Percentiles rank a stretch among this genome's conserved stretches.
Conservation (phyloP, 2,888 invertebrate genomes). For the Stenichneumon culpator region DNA sequence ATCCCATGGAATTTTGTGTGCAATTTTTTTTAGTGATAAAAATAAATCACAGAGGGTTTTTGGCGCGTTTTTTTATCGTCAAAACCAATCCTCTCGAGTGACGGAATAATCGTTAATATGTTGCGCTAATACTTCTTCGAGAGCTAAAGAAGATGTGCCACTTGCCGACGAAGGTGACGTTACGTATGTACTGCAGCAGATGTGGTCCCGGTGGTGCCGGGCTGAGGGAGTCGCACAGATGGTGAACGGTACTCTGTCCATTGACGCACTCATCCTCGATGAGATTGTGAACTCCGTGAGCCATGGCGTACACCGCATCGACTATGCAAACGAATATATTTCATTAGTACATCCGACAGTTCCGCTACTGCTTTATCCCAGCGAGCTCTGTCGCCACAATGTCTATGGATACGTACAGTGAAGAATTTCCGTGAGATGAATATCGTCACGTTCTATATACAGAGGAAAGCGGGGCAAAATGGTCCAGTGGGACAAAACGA, state of each 20-base stretch:
- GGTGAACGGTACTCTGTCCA: slow-evolving; percentile 79
- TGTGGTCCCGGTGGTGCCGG: slow-evolving; percentile 87
- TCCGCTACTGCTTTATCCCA: neutral
- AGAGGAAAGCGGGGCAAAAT: no score
- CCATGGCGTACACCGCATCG: slow-evolving; percentile 92
- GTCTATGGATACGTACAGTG: neutral
- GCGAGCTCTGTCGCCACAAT: neutral
- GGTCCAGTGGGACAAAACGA: no score
- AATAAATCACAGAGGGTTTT: no score
- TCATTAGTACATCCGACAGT: slow-evolving; percentile 24
- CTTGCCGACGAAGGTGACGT: slow-evolving; percentile 87
- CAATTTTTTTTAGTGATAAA: no score
- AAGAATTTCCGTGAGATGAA: slow-evolving; percentile 14
- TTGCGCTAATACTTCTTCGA: neutral
- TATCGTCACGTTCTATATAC: slow-evolving; percentile 19
- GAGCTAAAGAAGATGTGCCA: slow-evolving; percentile 16
- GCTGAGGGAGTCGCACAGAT: slow-evolving; percentile 85
- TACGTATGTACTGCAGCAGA: slow-evolving; percentile 88
- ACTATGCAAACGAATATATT: slow-evolving; percentile 84
- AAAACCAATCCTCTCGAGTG: neutral
- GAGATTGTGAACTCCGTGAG: slow-evolving; percentile 89
- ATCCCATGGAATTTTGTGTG: no score
- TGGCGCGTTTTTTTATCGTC: no score
- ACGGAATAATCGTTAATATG: slow-evolving; percentile 14
- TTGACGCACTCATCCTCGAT: slow-evolving; percentile 87